Evolutionary conservation across 2,888 invertebrate species (phyloP), one percentile per base, ranked within the genome.

Genomic region (Drosophila fulvimacula): DNA sequence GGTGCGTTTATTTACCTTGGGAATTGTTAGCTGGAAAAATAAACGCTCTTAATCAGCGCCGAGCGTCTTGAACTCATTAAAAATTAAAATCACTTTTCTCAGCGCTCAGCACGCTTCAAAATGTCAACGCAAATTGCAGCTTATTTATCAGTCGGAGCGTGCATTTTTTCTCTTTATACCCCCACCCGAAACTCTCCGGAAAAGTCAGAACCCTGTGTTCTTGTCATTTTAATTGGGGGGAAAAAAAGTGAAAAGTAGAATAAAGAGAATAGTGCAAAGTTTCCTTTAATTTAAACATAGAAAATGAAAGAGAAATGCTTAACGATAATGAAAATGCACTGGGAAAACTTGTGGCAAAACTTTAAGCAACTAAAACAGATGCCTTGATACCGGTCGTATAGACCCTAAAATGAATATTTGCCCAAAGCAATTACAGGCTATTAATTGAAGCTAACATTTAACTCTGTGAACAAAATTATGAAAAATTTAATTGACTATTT

Each of bases 111-210:
- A 52, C 77, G 79, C 76, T 72, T 69, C 55, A 75, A 82, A 88
- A 88, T 86, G 89, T 88, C 90, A 90, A 86, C 89, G 79, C 74
- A 91, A 91, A 91, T 91, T 81, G 79, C 84, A 82, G 78, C 86
- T 86, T 88, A 88, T 91, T 90, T 85, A 72, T 90, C 87, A 87
- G 82, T 76, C 73, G 44, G 57, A 49, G 58, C 42, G 68, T 63
- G 69, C 51, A 73, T 60, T 70, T 64, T 61, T 70, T 61, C 63
- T 17, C 63, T 17, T n/a, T 27, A 9, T 19, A 10, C 55, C 34
- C 42, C 55, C 17, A 32, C n/a, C 21, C 39, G 19, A 21, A 17
- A 10, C n/a, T n/a, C 42, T 60, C 44, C 51, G 57, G 41, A 41
- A 38, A 46, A 59, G 59, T 69, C 51, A 59, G 57, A 69, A 41